Evolutionary conservation across 2,888 invertebrate genomes (phyloP).

Genomic region (Harmothoe impar): DNA sequence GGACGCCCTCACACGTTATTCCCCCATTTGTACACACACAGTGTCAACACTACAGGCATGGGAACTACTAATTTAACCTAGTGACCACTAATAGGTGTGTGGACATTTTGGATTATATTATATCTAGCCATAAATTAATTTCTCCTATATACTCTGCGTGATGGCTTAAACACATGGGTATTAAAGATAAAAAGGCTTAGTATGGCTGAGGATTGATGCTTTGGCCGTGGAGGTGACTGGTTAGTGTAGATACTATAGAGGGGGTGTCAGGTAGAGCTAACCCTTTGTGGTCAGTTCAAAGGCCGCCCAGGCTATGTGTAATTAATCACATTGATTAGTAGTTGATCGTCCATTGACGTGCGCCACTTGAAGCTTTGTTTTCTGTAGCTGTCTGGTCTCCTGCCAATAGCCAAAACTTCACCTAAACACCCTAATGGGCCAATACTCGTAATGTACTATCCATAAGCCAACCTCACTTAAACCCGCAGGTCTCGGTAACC

Average conservation of each 20-base stretch:
- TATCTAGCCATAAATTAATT: too few relatives aligned
- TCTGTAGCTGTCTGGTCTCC: background rate
- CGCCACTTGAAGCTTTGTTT: background rate
- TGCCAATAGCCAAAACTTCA: background rate
- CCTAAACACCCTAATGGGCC: background rate
- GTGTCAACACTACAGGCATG: too few relatives aligned
- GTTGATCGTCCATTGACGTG: conserved; percentile 5
- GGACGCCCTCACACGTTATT: background rate
- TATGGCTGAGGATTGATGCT: background rate
- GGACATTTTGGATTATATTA: too few relatives aligned
- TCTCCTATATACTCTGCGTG: too few relatives aligned
- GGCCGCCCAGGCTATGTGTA: background rate
- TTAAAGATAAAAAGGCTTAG: too few relatives aligned
- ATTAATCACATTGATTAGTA: conserved; percentile 48
- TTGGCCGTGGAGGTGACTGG: background rate
- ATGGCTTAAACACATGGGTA: too few relatives aligned
- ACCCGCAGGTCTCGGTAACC: too few relatives aligned
- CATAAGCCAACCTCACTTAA: too few relatives aligned
- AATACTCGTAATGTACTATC: too few relatives aligned
- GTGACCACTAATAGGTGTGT: too few relatives aligned
- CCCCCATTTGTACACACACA: background rate
- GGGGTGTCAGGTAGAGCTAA: conserved; percentile 14
- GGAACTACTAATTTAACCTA: too few relatives aligned
- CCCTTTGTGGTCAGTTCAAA: conserved; percentile 53
- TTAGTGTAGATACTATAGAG: background rate